These are phyloP conservation scores for Benitochromis conjunctus DNA, from an alignment of 2,113 vertebrate genomes.

Conservation along the genomic window DNA sequence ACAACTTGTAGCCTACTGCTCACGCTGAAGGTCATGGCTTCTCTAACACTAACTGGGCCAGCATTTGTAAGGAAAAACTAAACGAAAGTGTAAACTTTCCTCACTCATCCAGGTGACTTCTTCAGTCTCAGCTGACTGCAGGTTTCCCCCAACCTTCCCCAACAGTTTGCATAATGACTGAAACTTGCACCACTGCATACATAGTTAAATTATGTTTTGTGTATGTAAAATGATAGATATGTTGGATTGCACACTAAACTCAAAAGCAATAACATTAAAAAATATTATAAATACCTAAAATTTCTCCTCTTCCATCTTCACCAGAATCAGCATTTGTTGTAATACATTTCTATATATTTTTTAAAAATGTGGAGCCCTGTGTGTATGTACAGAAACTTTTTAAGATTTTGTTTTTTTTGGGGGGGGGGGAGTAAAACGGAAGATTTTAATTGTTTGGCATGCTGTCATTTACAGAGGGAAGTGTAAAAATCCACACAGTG, in stretches of 20 bases:
- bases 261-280: background rate
- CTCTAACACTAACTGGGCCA: background rate
- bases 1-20: background rate
- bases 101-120: fast-evolving
- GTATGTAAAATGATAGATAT: fast-evolving
- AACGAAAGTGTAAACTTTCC: too few relatives aligned
- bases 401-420: too few relatives aligned
- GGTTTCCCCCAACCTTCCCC: fast-evolving
- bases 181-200: fast-evolving
- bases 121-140: background rate
- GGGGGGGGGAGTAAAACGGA: background rate
- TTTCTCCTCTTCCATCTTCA: too few relatives aligned
- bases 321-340: too few relatives aligned
- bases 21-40: background rate
- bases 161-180: background rate
- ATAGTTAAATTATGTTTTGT: fast-evolving
- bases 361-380: too few relatives aligned
- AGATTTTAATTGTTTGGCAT: background rate
- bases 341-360: too few relatives aligned
- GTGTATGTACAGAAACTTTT: too few relatives aligned
- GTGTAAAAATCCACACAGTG: constrained; percentile 67
- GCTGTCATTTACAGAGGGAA: constrained; percentile 46
- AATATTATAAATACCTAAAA: background rate
- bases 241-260: background rate
- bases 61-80: background rate